These are phyloP conservation scores for Balaeniceps rex DNA, from an alignment of 2,113 vertebrate genomes.

Conservation along the genomic window DNA sequence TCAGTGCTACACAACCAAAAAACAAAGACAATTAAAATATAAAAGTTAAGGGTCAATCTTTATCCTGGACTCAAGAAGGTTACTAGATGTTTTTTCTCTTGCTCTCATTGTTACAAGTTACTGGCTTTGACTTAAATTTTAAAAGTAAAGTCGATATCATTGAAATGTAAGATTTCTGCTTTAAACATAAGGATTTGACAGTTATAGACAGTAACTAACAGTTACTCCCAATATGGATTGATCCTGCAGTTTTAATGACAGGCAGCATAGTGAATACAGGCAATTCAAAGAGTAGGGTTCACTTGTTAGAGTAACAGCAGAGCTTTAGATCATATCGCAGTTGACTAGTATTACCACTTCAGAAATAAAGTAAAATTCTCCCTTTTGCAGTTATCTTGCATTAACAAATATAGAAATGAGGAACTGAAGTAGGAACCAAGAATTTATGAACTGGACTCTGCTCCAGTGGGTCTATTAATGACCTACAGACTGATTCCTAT, in stretches of 20 bases:
- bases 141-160: neutral
- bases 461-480: neutral
- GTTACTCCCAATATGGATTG: neutral
- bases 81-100: neutral
- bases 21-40: neutral
- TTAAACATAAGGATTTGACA: neutral
- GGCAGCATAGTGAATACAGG: neutral
- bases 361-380: neutral
- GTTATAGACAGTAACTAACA: neutral
- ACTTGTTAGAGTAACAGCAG: neutral
- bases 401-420: neutral
- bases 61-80: neutral
- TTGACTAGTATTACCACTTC: neutral
- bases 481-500: neutral
- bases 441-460: neutral
- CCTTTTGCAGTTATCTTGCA: neutral
- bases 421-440: neutral
- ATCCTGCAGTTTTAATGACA: neutral
- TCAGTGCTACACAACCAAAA: neutral
- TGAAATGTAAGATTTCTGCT: neutral
- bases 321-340: neutral
- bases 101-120: neutral
- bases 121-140: neutral
- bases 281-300: neutral
- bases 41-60: neutral